These are phyloP conservation scores for Lymantria monacha DNA, from an alignment of 2,888 invertebrate species.

Conservation along the genomic window DNA sequence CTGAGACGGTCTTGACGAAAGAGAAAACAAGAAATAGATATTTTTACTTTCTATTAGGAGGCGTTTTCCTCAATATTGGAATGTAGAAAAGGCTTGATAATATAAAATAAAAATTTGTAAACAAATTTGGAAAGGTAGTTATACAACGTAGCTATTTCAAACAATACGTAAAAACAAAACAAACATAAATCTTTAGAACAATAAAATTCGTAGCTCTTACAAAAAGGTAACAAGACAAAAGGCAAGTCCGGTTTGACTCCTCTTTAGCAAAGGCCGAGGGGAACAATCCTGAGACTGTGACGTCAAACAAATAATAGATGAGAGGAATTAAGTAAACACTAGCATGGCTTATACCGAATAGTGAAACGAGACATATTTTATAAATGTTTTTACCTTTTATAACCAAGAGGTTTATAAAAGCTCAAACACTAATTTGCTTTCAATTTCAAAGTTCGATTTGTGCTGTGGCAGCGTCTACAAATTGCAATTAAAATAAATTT, in stretches of 20 bases:
- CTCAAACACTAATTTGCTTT: no score
- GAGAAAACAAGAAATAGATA: no score
- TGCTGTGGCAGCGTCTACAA: no score
- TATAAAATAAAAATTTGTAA: neutral
- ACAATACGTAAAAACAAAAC: neutral
- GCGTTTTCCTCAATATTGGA: no score
- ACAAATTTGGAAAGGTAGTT: neutral
- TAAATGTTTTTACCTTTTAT: no score
- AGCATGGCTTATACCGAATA: neutral
- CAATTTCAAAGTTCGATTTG: no score
- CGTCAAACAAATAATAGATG: constrained; percentile 2
- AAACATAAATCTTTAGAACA: constrained; percentile 7
- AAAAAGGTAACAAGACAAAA: constrained; percentile 8
- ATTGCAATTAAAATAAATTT: no score
- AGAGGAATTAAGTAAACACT: constrained; percentile 1
- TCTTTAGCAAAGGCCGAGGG: constrained; percentile 6
- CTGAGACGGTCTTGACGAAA: no score
- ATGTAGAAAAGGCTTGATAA: no score
- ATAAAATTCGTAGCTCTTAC: neutral
- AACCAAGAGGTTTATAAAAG: no score
- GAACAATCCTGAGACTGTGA: constrained; percentile 6
- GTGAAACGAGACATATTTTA: neutral
- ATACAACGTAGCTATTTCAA: neutral
- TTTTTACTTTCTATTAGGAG: no score
- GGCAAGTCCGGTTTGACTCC: constrained; percentile 5